Conservation (phyloP, 2,888 invertebrate genomes). For the Cinara cedri region DNA sequence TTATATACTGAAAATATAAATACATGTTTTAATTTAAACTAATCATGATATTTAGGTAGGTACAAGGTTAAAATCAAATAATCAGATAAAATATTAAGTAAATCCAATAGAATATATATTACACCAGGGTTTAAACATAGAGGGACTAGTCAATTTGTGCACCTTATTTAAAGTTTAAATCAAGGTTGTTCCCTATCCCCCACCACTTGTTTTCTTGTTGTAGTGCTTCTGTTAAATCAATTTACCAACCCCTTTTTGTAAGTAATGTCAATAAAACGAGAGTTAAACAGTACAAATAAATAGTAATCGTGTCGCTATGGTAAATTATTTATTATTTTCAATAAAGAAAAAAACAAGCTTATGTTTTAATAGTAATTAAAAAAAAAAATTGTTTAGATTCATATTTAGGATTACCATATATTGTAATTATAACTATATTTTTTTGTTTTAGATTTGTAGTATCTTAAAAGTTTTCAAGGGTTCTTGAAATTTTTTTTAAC, state of each 20-base stretch:
- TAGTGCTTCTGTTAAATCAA: conserved; percentile 45
- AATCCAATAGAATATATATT: conserved; percentile 47
- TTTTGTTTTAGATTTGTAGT: background rate
- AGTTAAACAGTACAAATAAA: conserved; percentile 28
- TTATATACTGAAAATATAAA: conserved; percentile 10
- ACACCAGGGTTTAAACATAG: conserved; percentile 20
- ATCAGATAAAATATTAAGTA: conserved; percentile 2
- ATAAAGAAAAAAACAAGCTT: background rate
- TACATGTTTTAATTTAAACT: conserved; percentile 28
- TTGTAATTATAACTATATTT: conserved; percentile 1
- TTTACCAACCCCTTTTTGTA: conserved; percentile 7
- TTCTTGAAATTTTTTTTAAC: conserved; percentile 8
- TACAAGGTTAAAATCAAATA: conserved; percentile 38
- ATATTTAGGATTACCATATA: background rate
- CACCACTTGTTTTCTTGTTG: conserved; percentile 15
- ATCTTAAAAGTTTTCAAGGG: conserved; percentile 35
- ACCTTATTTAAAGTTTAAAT: conserved; percentile 38
- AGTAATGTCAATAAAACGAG: background rate
- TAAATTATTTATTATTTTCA: conserved; percentile 17
- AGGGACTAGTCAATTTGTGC: conserved; percentile 38
- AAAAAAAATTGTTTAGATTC: background rate
- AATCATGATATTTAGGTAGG: conserved; percentile 29
- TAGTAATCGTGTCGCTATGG: conserved; percentile 28
- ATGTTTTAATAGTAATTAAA: no score
- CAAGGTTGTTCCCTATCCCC: conserved; percentile 40